Conservation (phyloP, 2,888 invertebrate species). For the Magallana nippona region DNA sequence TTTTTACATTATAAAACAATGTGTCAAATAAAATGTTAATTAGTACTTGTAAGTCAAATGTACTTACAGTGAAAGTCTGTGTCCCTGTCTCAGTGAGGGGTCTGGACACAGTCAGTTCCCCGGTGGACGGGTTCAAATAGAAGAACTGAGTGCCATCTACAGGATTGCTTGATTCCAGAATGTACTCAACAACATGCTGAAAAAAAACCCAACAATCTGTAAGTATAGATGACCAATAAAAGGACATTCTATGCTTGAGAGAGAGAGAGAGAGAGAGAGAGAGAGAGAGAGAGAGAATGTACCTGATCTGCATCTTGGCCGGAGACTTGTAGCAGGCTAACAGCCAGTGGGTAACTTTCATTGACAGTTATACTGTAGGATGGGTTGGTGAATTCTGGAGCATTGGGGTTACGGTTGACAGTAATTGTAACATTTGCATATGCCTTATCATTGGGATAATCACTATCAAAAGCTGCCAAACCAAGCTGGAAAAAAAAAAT, state of each 20-base stretch:
- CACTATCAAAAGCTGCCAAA: conserved; percentile 66
- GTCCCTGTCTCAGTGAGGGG: conserved; percentile 45
- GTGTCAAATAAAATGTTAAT: too few relatives aligned
- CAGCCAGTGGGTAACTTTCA: conserved; percentile 66
- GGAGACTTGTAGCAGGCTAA: conserved; percentile 59
- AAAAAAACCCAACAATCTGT: conserved; percentile 23
- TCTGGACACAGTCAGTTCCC: conserved; percentile 48
- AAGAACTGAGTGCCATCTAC: conserved; percentile 54
- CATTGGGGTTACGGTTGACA: conserved; percentile 70
- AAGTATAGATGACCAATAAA: neutral
- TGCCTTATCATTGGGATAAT: conserved; percentile 56
- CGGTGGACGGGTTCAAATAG: conserved; percentile 48
- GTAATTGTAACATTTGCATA: conserved; percentile 67
- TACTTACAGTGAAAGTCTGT: conserved; percentile 55
- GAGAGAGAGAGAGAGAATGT: conserved; percentile 11
- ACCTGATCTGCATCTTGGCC: conserved; percentile 74
- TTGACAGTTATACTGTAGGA: conserved; percentile 62
- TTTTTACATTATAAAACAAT: too few relatives aligned
- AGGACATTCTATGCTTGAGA: too few relatives aligned
- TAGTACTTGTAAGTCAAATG: too few relatives aligned
- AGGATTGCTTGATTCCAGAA: conserved; percentile 51
- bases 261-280: conserved; percentile 9
- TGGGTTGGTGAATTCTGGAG: conserved; percentile 59
- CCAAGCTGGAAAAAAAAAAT: conserved; percentile 59
- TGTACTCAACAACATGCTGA: conserved; percentile 62